Evolutionary conservation across 1,140 invertebrate species (phyloP).

Genomic region (Melitaea cinxia): DNA sequence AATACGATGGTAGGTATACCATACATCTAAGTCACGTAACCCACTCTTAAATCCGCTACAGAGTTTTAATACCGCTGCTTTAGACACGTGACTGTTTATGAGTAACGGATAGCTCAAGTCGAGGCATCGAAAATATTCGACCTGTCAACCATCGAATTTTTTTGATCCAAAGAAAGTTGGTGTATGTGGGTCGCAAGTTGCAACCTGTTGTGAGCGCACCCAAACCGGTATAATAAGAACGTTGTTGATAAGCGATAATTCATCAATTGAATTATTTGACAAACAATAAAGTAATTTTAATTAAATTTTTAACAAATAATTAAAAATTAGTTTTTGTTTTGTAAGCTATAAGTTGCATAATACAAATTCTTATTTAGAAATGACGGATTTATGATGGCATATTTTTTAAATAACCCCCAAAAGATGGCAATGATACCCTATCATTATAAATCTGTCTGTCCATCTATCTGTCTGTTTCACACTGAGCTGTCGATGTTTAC

Average conservation of each 20-base stretch:
- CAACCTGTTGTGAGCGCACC: slow-evolving; percentile 63
- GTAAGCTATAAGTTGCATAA: background rate
- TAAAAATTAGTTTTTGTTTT: background rate
- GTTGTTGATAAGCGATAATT: slow-evolving; percentile 4
- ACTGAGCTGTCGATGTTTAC: too few relatives aligned
- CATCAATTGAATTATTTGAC: background rate
- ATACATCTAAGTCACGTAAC: too few relatives aligned
- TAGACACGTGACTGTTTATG: slow-evolving; percentile 5
- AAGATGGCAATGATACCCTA: too few relatives aligned
- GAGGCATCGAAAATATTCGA: slow-evolving; percentile 25
- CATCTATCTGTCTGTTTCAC: too few relatives aligned
- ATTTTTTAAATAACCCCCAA: too few relatives aligned
- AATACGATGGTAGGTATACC: too few relatives aligned
- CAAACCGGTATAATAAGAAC: slow-evolving; percentile 49
- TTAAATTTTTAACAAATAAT: background rate
- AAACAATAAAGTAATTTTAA: background rate
- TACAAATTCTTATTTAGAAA: too few relatives aligned
- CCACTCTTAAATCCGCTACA: too few relatives aligned
- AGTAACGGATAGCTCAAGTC: slow-evolving; percentile 27
- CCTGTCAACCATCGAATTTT: slow-evolving; percentile 43
- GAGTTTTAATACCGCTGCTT: background rate
- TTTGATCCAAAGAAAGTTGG: slow-evolving; percentile 64
- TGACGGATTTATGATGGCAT: too few relatives aligned
- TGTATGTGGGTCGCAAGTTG: slow-evolving; percentile 64
- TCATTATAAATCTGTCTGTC: too few relatives aligned